A percentile compares a stretch with the other conserved stretches of the same genome.
These are phyloP conservation scores for Epiblema foenella DNA, from an alignment of 2,888 invertebrate species.

Conservation along the genomic window DNA sequence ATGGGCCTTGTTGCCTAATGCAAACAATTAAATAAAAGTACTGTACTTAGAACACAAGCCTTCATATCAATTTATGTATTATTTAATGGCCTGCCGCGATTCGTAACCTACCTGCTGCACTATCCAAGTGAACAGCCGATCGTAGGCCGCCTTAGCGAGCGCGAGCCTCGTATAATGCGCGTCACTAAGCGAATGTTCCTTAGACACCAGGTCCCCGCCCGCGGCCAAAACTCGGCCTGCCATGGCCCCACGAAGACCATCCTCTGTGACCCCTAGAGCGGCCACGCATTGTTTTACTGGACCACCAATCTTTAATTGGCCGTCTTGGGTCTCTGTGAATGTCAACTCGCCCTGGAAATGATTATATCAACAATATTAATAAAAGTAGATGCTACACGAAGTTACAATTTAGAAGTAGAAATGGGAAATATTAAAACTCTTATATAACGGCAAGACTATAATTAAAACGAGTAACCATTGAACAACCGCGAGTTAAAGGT, in stretches of 20 bases:
- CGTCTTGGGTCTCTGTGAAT: constrained; percentile 86
- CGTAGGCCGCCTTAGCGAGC: constrained; percentile 97
- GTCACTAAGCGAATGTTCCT: constrained; percentile 93
- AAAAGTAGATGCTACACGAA: neutral
- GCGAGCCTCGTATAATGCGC: constrained; percentile 96
- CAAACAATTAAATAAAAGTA: too few species aligned
- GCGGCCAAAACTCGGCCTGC: constrained; percentile 96
- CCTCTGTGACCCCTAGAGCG: constrained; percentile 85
- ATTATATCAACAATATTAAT: constrained; percentile 44
- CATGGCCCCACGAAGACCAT: constrained; percentile 89
- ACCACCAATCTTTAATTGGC: constrained; percentile 84
- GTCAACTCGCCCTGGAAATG: constrained; percentile 85
- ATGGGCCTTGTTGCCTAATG: too few species aligned
- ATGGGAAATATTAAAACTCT: neutral
- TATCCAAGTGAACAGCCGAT: constrained; percentile 97
- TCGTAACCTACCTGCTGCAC: constrained; percentile 85
- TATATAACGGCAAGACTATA: neutral
- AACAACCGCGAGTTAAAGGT: neutral
- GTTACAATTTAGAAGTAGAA: neutral
- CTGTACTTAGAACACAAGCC: too few species aligned
- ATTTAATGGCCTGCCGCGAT: neutral
- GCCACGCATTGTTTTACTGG: constrained; percentile 75
- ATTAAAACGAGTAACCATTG: neutral
- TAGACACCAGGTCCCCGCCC: constrained; percentile 89
- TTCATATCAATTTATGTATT: too few species aligned